These are phyloP conservation scores for Nineta flava DNA, from an alignment of 2,888 invertebrate species.

Conservation along the genomic window DNA sequence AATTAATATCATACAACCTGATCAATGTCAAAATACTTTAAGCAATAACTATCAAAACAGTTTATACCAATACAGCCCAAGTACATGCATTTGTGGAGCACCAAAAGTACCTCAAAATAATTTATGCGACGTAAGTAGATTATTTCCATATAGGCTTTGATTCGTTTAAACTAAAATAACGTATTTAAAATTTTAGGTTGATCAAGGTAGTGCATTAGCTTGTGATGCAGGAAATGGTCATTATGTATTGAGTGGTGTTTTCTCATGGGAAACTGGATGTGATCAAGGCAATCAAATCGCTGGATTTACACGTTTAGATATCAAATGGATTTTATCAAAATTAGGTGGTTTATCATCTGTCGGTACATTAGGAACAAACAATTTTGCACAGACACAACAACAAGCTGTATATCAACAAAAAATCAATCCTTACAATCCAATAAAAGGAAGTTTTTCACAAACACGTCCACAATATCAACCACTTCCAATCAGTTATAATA, in stretches of 20 bases:
- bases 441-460: not conserved
- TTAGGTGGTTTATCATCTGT: not conserved
- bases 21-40: slow-evolving; percentile 43
- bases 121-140: slow-evolving; percentile 49
- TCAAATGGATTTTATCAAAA: slow-evolving; percentile 1
- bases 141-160: not conserved
- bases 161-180: not conserved
- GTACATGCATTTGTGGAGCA: slow-evolving; percentile 53
- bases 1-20: slow-evolving; percentile 44
- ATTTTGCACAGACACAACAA: not conserved
- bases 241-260: slow-evolving; percentile 56
- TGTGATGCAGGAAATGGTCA: slow-evolving; percentile 54
- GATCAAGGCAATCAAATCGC: slow-evolving; percentile 13
- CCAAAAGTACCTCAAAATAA: slow-evolving; percentile 45
- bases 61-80: slow-evolving; percentile 38
- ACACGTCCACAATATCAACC: not conserved
- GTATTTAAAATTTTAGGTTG: slow-evolving; percentile 26
- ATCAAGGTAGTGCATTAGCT: slow-evolving; percentile 66
- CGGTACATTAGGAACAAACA: not conserved
- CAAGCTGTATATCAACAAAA: not conserved
- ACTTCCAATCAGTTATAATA: not conserved
- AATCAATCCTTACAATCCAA: no score
- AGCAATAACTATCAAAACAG: slow-evolving; percentile 38
- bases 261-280: slow-evolving; percentile 60
- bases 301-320: slow-evolving; percentile 2